phyloP scores from a whole-genome alignment of 1,140 invertebrate genomes.

The Glossosoma conforme region DNA sequence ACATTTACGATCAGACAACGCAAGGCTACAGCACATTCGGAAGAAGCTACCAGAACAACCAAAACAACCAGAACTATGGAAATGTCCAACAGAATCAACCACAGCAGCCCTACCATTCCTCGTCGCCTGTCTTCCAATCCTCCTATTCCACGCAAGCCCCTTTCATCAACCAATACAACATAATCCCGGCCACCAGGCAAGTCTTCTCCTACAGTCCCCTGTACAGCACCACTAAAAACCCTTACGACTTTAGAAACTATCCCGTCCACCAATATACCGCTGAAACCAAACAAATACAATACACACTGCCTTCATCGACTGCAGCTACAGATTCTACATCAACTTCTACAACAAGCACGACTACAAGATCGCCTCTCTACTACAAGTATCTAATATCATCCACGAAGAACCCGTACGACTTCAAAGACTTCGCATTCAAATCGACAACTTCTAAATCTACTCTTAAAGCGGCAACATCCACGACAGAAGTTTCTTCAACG shows the following conservation, averaged over 20 bases:
- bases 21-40: conserved; percentile 22
- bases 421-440: conserved; percentile 47
- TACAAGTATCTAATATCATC: conserved; percentile 45
- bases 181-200: conserved; percentile 17
- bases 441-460: conserved; percentile 23
- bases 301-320: conserved; percentile 18
- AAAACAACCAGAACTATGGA: conserved; percentile 21
- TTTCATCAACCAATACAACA: conserved; percentile 20
- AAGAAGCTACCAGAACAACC: no score
- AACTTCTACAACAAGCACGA: conserved; percentile 11
- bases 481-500: conserved; percentile 21
- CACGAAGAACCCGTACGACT: conserved; percentile 51
- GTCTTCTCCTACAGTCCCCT: conserved; percentile 12
- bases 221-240: conserved; percentile 32
- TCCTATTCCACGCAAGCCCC: conserved; percentile 31
- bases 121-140: conserved; percentile 9
- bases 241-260: conserved; percentile 36
- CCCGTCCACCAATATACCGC: conserved; percentile 26
- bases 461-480: conserved; percentile 28
- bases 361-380: conserved; percentile 31
- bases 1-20: conserved; percentile 23
- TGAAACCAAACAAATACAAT: conserved; percentile 28
- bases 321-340: conserved; percentile 9
- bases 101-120: conserved; percentile 4
- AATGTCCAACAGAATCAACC: conserved; percentile 12